Evolutionary conservation across 2,888 invertebrate species (phyloP), one percentile per base, ranked within the genome.

Genomic region (Maniola hyperantus): DNA sequence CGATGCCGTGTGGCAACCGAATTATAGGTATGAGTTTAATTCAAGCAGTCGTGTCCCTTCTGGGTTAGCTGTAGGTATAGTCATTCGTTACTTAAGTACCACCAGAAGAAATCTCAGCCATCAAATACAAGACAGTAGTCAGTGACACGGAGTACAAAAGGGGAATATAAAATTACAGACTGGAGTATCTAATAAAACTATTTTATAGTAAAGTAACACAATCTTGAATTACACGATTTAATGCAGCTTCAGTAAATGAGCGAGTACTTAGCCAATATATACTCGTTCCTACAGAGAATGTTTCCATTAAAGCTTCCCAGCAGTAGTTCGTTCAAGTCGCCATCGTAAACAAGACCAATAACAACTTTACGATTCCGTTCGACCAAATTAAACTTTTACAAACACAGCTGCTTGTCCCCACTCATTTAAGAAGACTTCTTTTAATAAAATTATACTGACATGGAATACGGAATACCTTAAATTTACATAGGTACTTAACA

Each of bases 311-410:
- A 76, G 78, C 77, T 79, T 34, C n/a, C 55, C 42, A 55, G 74
- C 79, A 81, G 83, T 84, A 77, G 80, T 79, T 77, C 81, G 79
- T 82, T 79, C 77, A 77, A 76, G 78, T 81, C 80, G 71, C 80
- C 84, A 83, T 86, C 88, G 84, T 89, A 88, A 90, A 89, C 85
- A 86, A 84, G 80, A 82, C 87, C 87, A 86, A 89, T 88, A 87
- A 84, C 82, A 79, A 77, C 77, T 89, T 90, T 89, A 89, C 88
- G 89, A 89, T 88, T 86, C 79, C 82, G 85, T 87, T 88, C 84
- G 83, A 83, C 84, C 81, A 84, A 88, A 90, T 91, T 89, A 90
- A 88, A 88, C 84, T 89, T 88, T 89, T 85, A 87, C 83, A 85
- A 83, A 86, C 84, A 44, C 60, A 58, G 84, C 84, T 84, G 87